These are phyloP conservation scores for Leptopilina clavipes DNA, from an alignment of 1,140 invertebrate genomes.

Conservation along the genomic window DNA sequence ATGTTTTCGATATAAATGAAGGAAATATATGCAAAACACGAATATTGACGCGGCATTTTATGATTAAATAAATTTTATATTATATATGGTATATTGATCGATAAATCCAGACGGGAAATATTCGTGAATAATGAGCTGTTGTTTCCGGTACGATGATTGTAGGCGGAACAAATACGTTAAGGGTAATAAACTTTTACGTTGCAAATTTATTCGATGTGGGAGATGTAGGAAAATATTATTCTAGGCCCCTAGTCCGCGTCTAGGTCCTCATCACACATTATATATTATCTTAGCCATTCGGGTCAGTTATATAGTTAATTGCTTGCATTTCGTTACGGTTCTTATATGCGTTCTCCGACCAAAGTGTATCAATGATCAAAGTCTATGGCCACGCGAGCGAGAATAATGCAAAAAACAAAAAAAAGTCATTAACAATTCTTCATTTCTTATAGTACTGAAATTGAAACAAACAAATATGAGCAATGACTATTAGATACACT, in stretches of 20 bases:
- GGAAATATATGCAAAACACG: conserved; percentile 32
- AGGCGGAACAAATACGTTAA: conserved; percentile 51
- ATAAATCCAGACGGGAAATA: not conserved
- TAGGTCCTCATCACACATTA: no score
- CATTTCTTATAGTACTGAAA: not conserved
- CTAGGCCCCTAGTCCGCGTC: not conserved
- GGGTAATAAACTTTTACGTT: conserved; percentile 30
- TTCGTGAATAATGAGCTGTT: not conserved
- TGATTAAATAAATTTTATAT: no score
- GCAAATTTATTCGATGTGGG: conserved; percentile 21
- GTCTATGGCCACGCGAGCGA: not conserved
- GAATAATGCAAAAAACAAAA: conserved; percentile 1
- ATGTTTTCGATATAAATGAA: not conserved
- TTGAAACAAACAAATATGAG: conserved; percentile 26
- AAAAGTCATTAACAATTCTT: not conserved
- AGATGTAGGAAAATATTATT: not conserved
- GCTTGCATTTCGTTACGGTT: conserved; percentile 10
- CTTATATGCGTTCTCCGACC: not conserved
- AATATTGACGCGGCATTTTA: not conserved
- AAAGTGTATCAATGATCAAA: conserved; percentile 27
- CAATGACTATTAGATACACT: no score
- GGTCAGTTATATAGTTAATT: conserved; percentile 38
- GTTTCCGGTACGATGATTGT: conserved; percentile 48
- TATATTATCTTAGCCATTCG: conserved; percentile 28
- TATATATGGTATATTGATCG: not conserved